Conservation (phyloP, 2,888 invertebrate species). For the Pyrocoelia pectoralis region DNA sequence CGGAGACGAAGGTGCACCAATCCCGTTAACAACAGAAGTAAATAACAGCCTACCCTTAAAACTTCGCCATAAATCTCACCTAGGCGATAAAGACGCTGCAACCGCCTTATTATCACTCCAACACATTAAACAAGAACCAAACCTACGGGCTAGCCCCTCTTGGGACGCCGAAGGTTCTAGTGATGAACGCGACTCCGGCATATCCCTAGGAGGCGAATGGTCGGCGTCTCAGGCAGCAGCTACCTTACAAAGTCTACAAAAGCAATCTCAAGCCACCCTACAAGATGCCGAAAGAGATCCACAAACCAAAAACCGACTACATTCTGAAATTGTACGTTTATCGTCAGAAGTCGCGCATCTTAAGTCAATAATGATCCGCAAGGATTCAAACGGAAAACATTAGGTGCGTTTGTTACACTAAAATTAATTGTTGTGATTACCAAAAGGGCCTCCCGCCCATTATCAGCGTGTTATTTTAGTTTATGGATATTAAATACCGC, state of each 20-base stretch:
- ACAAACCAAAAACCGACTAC: slow-evolving; percentile 78
- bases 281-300: slow-evolving; percentile 54
- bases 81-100: slow-evolving; percentile 90
- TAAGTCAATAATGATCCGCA: slow-evolving; percentile 80
- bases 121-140: slow-evolving; percentile 87
- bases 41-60: slow-evolving; percentile 89
- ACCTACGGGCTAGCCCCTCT: slow-evolving; percentile 79
- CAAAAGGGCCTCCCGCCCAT: slow-evolving; percentile 31
- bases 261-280: slow-evolving; percentile 56
- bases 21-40: slow-evolving; percentile 62
- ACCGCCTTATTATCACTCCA: slow-evolving; percentile 81
- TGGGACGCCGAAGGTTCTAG: slow-evolving; percentile 92
- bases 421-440: slow-evolving; percentile 32
- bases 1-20: slow-evolving; percentile 65
- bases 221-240: slow-evolving; percentile 57
- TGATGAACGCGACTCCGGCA: slow-evolving; percentile 90
- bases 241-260: slow-evolving; percentile 55
- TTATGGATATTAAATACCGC: slow-evolving; percentile 27
- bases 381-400: slow-evolving; percentile 50
- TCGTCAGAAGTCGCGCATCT: slow-evolving; percentile 92
- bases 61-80: slow-evolving; percentile 88
- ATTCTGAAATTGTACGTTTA: slow-evolving; percentile 85
- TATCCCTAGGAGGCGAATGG: slow-evolving; percentile 80
- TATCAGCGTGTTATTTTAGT: slow-evolving; percentile 27
- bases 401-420: slow-evolving; percentile 24